Evolutionary conservation across 2,797 vertebrate genomes (phyloP), one percentile per base, ranked within the genome.

Genomic region (Anisognathus igniventris): DNA sequence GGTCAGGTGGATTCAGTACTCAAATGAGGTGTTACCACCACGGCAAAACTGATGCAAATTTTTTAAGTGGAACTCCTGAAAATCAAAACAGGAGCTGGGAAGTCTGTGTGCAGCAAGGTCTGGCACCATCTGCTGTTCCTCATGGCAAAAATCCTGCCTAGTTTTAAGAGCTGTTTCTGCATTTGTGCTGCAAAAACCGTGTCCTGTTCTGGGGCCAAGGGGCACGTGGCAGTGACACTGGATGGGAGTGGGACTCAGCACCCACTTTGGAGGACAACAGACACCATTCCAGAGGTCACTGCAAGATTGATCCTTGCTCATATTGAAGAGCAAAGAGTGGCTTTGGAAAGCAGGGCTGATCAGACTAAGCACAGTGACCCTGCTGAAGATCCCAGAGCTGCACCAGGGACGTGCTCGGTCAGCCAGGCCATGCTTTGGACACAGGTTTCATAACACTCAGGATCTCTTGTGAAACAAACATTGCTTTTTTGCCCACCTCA

Each of bases 81-180:
- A 25, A 66, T 30, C 14, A 70, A 73, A 92, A 62, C 12, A 53
- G 62, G 85, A 83, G 35, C 27, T 47, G 27, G 30, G 56, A 90
- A 86, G 40, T 40, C 68, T 2, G 4, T 25, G 33, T 95, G 67
- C 67, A 62, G 86, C 85, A 95, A 95, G 76, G 57, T 95, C 95
- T 96, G 91, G 95, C 96, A 95, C 96, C 96, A 96, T 92, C 96
- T 96, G 94, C 96, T 97, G 95, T 96, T 96, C 88, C 74, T 93
- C 78, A 74, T 23, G 51, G 89, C 44, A 86, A 94, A 96, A 75
- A 22, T 74, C 58, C 66, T 84, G 70, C 53, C 5, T n/a, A 93
- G 19, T 33, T 88, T 92, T 67, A 65, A 57, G 54, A 82, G 50
- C 35, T 67, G 31, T 86, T 87, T 48, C 7, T 66, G 47, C 54